Evolutionary conservation across 2,888 invertebrate species (phyloP).

Genomic region (Tipula confusa): DNA sequence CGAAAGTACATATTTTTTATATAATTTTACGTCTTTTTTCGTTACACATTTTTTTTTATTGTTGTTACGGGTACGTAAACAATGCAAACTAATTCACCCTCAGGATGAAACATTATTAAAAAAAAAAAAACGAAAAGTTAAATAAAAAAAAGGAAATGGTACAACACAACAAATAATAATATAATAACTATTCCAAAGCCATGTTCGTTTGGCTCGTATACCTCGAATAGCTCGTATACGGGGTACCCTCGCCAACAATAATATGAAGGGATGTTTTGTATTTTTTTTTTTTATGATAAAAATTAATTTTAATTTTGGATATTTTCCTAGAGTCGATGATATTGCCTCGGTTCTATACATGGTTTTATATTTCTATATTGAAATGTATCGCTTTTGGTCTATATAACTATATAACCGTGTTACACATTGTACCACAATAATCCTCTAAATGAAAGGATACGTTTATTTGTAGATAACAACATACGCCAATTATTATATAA

Average conservation of each 20-base stretch:
- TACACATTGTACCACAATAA: background rate
- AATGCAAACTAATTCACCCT: slow-evolving; percentile 3
- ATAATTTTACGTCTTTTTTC: background rate
- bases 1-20: background rate
- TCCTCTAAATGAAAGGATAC: background rate
- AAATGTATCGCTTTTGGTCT: background rate
- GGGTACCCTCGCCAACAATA: background rate
- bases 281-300: background rate
- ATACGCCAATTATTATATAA: background rate
- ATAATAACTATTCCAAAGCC: background rate
- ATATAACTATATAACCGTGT: background rate
- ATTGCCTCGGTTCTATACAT: background rate
- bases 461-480: background rate
- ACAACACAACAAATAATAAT: background rate
- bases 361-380: background rate
- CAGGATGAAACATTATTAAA: slow-evolving; percentile 20
- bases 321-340: background rate
- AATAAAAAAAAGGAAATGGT: background rate
- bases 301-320: background rate
- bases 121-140: background rate
- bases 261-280: background rate
- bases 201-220: background rate
- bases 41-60: too few species aligned
- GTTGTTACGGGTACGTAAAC: background rate
- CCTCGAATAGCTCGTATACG: background rate